Conservation (phyloP, 2,888 invertebrate genomes). For the Carterocephalus palaemon region DNA sequence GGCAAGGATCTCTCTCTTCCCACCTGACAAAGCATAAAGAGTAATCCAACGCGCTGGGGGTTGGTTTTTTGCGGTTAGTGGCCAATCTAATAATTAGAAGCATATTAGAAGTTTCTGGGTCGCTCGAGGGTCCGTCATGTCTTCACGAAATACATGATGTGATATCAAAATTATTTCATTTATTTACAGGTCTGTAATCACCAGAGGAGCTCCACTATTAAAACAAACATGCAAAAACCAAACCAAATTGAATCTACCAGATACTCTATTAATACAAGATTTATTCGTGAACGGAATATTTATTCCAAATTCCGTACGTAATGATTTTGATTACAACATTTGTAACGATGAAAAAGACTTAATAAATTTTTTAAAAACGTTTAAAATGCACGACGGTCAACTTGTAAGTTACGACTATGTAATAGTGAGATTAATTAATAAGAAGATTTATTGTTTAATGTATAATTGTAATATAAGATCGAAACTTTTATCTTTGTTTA, state of each 20-base stretch:
- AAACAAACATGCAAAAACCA: not conserved
- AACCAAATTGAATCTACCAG: conserved; percentile 1
- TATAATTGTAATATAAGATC: conserved; percentile 29
- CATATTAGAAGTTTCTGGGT: not conserved
- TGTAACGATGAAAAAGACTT: conserved; percentile 17
- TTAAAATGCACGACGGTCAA: conserved; percentile 24
- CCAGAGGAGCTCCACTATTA: conserved; percentile 6
- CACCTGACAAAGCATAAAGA: no score
- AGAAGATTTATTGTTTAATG: no score
- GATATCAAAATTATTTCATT: no score
- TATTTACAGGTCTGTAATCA: no score
- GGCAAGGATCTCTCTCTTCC: no score
- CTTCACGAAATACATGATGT: no score
- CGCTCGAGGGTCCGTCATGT: no score
- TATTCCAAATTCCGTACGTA: not conserved
- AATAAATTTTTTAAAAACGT: conserved; percentile 23
- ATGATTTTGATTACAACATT: not conserved
- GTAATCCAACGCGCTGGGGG: no score
- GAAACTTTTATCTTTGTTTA: conserved; percentile 30
- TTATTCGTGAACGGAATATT: conserved; percentile 28
- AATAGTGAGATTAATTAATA: conserved; percentile 31
- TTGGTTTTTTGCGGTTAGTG: no score
- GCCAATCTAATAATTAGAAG: not conserved
- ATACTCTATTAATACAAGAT: conserved; percentile 22
- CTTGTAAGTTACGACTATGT: conserved; percentile 34